Percentiles rank a stretch among this genome's conserved stretches.
phyloP scores from a whole-genome alignment of 2,888 invertebrate genomes.

The Chromoteleia sp. region DNA sequence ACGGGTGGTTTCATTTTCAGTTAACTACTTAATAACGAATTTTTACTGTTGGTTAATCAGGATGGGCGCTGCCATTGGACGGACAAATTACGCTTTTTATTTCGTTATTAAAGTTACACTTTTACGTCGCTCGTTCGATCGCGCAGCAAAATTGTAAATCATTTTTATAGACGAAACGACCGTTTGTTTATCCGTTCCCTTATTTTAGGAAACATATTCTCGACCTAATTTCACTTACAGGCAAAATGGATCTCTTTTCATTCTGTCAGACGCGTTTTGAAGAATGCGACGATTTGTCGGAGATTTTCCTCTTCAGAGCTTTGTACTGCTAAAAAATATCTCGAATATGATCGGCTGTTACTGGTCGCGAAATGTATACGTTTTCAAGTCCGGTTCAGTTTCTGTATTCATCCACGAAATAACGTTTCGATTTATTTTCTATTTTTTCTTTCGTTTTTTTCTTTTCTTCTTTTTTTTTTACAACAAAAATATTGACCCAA shows the following conservation, averaged over 20 bases:
- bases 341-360: conserved; percentile 37
- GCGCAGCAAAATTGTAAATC: conserved; percentile 15
- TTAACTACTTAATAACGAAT: conserved; percentile 55
- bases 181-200: conserved; percentile 37
- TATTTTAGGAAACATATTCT: conserved; percentile 11
- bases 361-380: conserved; percentile 14
- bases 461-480: background rate
- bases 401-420: conserved; percentile 34
- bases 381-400: conserved; percentile 15
- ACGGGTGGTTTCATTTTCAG: conserved; percentile 63
- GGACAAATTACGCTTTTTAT: conserved; percentile 21
- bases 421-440: conserved; percentile 19
- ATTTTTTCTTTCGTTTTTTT: background rate
- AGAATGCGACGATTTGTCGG: conserved; percentile 40
- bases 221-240: conserved; percentile 37
- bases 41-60: conserved; percentile 46
- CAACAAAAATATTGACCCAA: background rate
- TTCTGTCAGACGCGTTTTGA: conserved; percentile 15
- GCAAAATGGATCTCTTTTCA: conserved; percentile 37
- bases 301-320: conserved; percentile 30
- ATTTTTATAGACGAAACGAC: conserved; percentile 7
- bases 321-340: conserved; percentile 49
- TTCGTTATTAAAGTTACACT: conserved; percentile 38
- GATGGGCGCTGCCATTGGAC: conserved; percentile 13
- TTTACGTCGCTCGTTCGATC: background rate